A percentile compares a stretch with the other conserved stretches of the same genome.
Evolutionary conservation across 1,140 invertebrate species (phyloP).

Genomic region (Bombus ignitus): DNA sequence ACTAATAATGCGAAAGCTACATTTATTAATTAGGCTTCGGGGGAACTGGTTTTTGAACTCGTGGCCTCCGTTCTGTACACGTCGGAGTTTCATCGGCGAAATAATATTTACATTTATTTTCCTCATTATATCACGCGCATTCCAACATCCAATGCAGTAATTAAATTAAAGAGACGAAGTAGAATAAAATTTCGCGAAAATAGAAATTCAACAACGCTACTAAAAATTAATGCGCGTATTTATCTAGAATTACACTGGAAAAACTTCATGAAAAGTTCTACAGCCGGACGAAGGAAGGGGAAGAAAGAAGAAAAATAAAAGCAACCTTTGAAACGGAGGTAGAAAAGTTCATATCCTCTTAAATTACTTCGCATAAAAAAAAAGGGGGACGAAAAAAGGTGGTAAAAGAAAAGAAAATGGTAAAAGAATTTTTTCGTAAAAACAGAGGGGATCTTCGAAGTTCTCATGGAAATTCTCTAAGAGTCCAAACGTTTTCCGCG

Average conservation of each 20-base stretch:
- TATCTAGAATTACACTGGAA: constrained; percentile 22
- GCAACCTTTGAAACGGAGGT: constrained; percentile 4
- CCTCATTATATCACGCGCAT: neutral
- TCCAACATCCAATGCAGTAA: neutral
- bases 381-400: neutral
- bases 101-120: constrained; percentile 4
- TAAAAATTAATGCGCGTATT: constrained; percentile 16
- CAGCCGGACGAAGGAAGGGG: neutral
- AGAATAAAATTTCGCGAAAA: neutral
- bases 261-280: constrained; percentile 6
- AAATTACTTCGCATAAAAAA: constrained; percentile 8
- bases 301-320: neutral
- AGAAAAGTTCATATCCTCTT: constrained; percentile 31
- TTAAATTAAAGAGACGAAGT: neutral
- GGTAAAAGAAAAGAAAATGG: neutral
- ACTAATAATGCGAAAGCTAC: neutral
- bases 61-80: neutral
- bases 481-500: neutral
- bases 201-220: neutral
- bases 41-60: neutral
- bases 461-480: neutral
- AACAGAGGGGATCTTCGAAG: neutral
- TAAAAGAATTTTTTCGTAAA: constrained; percentile 11
- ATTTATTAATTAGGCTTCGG: constrained; percentile 11
- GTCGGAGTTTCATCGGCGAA: neutral